Evolutionary conservation across 2,113 vertebrate species (phyloP).

Genomic region (Pampusana beccarii): DNA sequence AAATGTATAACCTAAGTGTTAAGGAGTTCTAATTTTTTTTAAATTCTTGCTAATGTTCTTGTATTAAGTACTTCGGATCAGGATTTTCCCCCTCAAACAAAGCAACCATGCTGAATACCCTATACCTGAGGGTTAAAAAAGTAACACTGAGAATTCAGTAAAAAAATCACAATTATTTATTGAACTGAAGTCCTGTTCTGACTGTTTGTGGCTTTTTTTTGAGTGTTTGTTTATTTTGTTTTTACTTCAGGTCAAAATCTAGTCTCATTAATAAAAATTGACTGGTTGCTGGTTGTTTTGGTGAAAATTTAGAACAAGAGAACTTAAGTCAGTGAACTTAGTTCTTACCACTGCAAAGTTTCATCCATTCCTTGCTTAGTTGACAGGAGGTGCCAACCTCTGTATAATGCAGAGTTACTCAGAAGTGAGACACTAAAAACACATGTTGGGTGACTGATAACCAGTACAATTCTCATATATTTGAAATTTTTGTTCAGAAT

Average conservation of each 20-base stretch:
- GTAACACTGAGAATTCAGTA: not conserved
- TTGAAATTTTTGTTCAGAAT: not conserved
- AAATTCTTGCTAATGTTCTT: not conserved
- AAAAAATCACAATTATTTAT: not conserved
- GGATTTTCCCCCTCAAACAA: not conserved
- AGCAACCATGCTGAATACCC: not conserved
- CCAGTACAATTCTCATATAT: not conserved
- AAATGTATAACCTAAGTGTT: not conserved
- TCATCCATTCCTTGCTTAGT: not conserved
- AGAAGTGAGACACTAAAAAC: not conserved
- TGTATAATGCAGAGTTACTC: not conserved
- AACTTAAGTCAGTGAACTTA: not conserved
- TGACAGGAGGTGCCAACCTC: not conserved
- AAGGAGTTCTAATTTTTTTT: not conserved
- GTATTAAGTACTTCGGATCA: not conserved
- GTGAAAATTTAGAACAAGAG: not conserved
- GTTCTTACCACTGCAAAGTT: not conserved
- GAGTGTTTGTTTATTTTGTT: not conserved
- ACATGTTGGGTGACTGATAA: not conserved
- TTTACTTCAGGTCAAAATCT: not conserved
- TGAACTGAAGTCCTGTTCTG: not conserved
- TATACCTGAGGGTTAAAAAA: not conserved
- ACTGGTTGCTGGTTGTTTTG: not conserved
- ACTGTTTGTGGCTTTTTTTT: not conserved
- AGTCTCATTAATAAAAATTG: not conserved